phyloP scores from a whole-genome alignment of 1,140 invertebrate genomes.

The Trachymyrmex cornetzi region DNA sequence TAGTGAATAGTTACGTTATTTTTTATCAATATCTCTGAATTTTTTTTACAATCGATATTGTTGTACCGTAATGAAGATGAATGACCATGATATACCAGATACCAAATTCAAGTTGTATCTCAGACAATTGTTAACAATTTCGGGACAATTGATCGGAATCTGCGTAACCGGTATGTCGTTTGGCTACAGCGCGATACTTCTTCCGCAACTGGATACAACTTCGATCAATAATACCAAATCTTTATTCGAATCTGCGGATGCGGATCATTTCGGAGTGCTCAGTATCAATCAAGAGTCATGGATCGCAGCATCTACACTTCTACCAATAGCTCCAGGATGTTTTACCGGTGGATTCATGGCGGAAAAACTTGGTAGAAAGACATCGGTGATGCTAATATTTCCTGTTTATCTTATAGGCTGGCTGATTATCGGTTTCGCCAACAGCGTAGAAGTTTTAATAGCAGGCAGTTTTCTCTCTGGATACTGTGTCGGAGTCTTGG shows the following conservation, averaged over 20 bases:
- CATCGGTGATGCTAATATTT: slow-evolving; percentile 88
- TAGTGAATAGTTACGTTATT: not conserved
- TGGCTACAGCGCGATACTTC: slow-evolving; percentile 89
- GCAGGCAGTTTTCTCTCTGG: slow-evolving; percentile 90
- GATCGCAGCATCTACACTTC: slow-evolving; percentile 89
- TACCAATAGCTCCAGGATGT: slow-evolving; percentile 89
- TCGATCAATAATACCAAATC: slow-evolving; percentile 67
- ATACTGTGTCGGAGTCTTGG: slow-evolving; percentile 87
- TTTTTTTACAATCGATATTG: not conserved
- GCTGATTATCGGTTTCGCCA: slow-evolving; percentile 88
- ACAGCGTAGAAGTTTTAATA: slow-evolving; percentile 86
- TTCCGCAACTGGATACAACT: slow-evolving; percentile 87
- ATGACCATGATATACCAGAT: not conserved
- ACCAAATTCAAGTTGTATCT: slow-evolving; percentile 52
- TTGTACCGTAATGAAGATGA: slow-evolving; percentile 1
- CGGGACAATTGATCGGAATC: slow-evolving; percentile 87
- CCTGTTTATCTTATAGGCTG: slow-evolving; percentile 90
- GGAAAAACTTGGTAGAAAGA: slow-evolving; percentile 90
- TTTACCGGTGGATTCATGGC: slow-evolving; percentile 88
- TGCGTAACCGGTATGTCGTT: slow-evolving; percentile 87
- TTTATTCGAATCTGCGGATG: not conserved
- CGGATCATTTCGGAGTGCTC: slow-evolving; percentile 13
- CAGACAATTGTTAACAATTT: slow-evolving; percentile 86
- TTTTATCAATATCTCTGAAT: not conserved
- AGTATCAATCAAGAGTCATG: slow-evolving; percentile 87